A percentile compares a stretch with the other conserved stretches of the same genome.
phyloP scores from a whole-genome alignment of 92 coral and sea anemone species.

The Actinernus sp. region DNA sequence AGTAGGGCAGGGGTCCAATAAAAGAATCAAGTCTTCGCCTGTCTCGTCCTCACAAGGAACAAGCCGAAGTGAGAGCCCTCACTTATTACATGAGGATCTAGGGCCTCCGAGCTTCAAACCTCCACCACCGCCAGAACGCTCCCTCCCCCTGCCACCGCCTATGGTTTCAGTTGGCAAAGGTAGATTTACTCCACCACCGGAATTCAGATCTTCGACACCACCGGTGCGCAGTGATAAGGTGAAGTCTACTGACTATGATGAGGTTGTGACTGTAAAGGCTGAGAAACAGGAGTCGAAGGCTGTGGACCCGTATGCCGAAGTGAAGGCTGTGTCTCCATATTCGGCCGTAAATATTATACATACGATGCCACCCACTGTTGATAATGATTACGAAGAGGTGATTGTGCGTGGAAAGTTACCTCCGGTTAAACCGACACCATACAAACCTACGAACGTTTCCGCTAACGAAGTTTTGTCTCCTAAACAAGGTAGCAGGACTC shows the following conservation, averaged over 20 bases:
- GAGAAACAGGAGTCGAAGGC: neutral
- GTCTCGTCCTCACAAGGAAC: neutral
- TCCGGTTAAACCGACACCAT: constrained; percentile 17
- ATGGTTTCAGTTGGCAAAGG: neutral
- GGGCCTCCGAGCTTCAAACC: constrained; percentile 36
- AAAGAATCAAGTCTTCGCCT: constrained; percentile 48
- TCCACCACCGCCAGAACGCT: constrained; percentile 9
- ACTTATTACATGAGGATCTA: neutral
- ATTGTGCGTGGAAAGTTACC: constrained; percentile 5
- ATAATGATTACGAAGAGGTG: constrained; percentile 40
- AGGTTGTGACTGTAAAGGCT: neutral
- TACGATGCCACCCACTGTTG: neutral
- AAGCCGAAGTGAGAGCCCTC: neutral
- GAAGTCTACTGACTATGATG: neutral
- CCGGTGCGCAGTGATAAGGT: no score
- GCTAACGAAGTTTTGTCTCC: no score
- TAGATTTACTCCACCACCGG: constrained; percentile 24
- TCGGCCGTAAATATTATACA: constrained; percentile 24
- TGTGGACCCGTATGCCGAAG: neutral
- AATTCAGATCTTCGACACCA: no score
- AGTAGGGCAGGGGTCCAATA: constrained; percentile 17
- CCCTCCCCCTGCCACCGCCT: neutral
- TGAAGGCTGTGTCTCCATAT: constrained; percentile 5
- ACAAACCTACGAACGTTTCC: neutral
- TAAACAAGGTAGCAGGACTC: no score